A percentile compares a stretch with the other conserved stretches of the same genome.
These are phyloP conservation scores for Zophobas morio DNA, from an alignment of 1,140 invertebrate species.

Conservation along the genomic window DNA sequence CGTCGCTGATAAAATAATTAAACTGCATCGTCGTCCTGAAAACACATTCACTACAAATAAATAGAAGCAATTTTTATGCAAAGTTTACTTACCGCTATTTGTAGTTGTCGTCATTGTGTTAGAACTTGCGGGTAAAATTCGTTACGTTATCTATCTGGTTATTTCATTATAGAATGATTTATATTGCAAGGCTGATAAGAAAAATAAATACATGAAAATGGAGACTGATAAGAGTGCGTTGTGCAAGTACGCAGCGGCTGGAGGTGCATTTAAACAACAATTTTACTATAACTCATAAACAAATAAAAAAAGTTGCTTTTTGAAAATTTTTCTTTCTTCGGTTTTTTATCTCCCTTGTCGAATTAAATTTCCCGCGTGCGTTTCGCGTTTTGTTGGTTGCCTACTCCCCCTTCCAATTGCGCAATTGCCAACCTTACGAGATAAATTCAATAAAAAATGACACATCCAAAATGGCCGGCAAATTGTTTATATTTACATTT, in stretches of 20 bases:
- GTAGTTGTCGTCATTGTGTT: not conserved
- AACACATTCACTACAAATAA: not conserved
- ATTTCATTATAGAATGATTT: not conserved
- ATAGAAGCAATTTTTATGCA: not conserved
- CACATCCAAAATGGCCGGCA: constrained; percentile 11
- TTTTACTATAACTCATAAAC: too few species aligned
- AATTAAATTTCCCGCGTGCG: not conserved
- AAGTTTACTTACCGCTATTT: not conserved
- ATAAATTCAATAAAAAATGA: constrained; percentile 25
- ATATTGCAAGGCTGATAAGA: not conserved
- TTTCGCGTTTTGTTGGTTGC: not conserved
- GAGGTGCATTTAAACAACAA: too few species aligned
- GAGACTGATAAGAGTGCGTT: too few species aligned
- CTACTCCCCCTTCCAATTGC: constrained; percentile 1
- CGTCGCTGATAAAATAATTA: constrained; percentile 12
- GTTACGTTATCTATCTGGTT: not conserved
- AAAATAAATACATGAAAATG: too few species aligned
- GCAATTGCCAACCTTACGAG: not conserved
- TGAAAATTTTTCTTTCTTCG: too few species aligned
- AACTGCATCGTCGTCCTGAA: constrained; percentile 1
- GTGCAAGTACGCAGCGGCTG: too few species aligned
- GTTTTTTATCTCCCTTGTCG: too few species aligned
- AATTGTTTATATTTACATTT: constrained; percentile 31
- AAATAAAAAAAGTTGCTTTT: too few species aligned
- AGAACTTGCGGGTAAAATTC: not conserved